Evolutionary conservation across 2,888 invertebrate genomes (phyloP).

Genomic region (Drosophila engyochracea): DNA sequence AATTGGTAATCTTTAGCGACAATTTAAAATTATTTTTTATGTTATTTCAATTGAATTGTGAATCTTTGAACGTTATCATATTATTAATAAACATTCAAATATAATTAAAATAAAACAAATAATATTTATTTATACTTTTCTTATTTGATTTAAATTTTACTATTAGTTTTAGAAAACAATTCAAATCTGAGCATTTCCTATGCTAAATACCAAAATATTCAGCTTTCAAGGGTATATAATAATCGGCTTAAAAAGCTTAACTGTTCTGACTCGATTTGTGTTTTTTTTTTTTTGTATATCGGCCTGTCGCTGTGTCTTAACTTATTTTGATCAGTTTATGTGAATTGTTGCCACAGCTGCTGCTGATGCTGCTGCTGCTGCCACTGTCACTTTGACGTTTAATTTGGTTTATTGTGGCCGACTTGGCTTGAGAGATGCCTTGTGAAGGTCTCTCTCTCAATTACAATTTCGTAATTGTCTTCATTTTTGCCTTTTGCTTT

Average conservation of each 20-base stretch:
- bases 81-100: background rate
- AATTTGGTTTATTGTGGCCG: constrained; percentile 77
- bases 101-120: background rate
- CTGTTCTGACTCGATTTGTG: constrained; percentile 13
- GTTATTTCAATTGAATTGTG: too few relatives aligned
- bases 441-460: constrained; percentile 66
- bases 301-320: constrained; percentile 36
- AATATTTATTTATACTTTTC: background rate
- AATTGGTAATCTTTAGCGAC: too few relatives aligned
- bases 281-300: background rate
- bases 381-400: constrained; percentile 67
- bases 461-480: constrained; percentile 67
- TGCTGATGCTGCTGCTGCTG: constrained; percentile 30
- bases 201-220: background rate
- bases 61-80: too few relatives aligned
- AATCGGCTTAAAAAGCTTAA: background rate
- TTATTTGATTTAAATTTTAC: background rate
- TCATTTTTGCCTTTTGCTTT: constrained; percentile 11
- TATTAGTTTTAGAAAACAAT: background rate
- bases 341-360: constrained; percentile 33
- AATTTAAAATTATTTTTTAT: too few relatives aligned
- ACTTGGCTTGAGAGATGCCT: constrained; percentile 43
- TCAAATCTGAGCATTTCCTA: background rate
- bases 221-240: background rate
- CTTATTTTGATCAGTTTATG: constrained; percentile 70